These are phyloP conservation scores for Hoplostethus mediterraneus DNA, from an alignment of 2,797 vertebrate species.

Conservation along the genomic window DNA sequence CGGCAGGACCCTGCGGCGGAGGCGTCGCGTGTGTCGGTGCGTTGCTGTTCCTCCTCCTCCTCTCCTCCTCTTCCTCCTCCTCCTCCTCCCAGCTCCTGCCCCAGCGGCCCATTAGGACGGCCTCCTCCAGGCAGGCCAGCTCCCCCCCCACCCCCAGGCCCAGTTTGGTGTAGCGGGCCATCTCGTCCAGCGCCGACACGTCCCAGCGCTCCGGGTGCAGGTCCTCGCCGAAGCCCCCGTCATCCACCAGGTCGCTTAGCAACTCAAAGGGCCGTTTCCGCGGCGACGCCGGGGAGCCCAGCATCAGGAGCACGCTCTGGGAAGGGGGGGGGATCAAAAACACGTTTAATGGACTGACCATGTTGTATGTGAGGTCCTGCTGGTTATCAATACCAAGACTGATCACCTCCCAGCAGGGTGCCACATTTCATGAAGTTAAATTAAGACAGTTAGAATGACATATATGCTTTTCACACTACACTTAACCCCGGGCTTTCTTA, in stretches of 20 bases:
- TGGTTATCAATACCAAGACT: no score
- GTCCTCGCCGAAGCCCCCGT: conserved; percentile 80
- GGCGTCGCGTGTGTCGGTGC: conserved; percentile 3
- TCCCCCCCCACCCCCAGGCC: conserved; percentile 77
- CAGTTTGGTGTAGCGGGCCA: conserved; percentile 81
- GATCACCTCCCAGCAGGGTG: no score
- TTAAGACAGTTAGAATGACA: no score
- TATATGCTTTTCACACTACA: no score
- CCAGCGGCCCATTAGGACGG: conserved; percentile 79
- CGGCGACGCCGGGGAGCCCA: conserved; percentile 81
- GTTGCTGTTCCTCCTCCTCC: conserved; percentile 34
- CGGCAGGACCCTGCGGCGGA: not conserved
- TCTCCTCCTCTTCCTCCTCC: conserved; percentile 51
- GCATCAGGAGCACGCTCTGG: conserved; percentile 82
- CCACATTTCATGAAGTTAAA: no score
- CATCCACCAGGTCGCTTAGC: conserved; percentile 85
- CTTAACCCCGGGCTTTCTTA: no score
- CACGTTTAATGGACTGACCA: no score
- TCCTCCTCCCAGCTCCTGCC: conserved; percentile 72
- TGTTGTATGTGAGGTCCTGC: no score
- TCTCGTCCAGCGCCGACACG: conserved; percentile 83
- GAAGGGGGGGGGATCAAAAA: no score
- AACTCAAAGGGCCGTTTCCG: conserved; percentile 84
- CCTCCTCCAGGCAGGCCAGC: conserved; percentile 77
- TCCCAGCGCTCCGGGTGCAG: conserved; percentile 83